These are phyloP conservation scores for Caenorhabditis tropicalis DNA, from an alignment of 1,140 invertebrate species.

Conservation along the genomic window DNA sequence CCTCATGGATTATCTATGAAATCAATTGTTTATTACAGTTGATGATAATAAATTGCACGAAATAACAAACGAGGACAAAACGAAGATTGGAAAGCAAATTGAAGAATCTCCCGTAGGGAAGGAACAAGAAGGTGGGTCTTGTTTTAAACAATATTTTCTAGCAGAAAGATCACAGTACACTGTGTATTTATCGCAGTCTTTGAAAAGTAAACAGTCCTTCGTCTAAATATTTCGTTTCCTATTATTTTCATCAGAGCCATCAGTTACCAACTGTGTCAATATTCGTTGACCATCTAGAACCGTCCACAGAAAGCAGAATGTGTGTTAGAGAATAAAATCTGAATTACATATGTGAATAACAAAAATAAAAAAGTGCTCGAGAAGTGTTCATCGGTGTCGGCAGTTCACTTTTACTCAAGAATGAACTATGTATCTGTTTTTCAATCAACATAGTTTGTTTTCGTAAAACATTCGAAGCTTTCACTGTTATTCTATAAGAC, in stretches of 20 bases:
- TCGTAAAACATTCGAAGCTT: too few relatives aligned
- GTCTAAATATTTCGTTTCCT: neutral
- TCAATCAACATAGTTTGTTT: too few relatives aligned
- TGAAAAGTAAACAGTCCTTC: neutral
- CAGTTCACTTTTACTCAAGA: too few relatives aligned
- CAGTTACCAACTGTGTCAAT: slow-evolving; percentile 27
- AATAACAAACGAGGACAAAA: neutral
- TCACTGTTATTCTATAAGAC: neutral
- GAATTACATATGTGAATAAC: too few relatives aligned
- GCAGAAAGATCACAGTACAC: neutral
- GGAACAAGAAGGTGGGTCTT: neutral
- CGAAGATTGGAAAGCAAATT: neutral
- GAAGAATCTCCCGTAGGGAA: neutral
- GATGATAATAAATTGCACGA: neutral
- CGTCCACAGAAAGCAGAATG: neutral
- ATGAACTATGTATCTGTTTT: too few relatives aligned
- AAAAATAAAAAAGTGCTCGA: too few relatives aligned
- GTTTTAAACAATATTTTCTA: neutral
- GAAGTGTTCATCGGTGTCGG: too few relatives aligned
- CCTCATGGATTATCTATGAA: neutral
- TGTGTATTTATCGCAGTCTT: neutral
- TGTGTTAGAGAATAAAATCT: too few relatives aligned
- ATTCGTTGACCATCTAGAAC: neutral
- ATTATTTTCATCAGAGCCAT: neutral
- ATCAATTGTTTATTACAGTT: neutral